Evolutionary conservation across 2,113 vertebrate species (phyloP), one percentile per base, ranked within the genome.

Genomic region (Budorcas taxicolor): DNA sequence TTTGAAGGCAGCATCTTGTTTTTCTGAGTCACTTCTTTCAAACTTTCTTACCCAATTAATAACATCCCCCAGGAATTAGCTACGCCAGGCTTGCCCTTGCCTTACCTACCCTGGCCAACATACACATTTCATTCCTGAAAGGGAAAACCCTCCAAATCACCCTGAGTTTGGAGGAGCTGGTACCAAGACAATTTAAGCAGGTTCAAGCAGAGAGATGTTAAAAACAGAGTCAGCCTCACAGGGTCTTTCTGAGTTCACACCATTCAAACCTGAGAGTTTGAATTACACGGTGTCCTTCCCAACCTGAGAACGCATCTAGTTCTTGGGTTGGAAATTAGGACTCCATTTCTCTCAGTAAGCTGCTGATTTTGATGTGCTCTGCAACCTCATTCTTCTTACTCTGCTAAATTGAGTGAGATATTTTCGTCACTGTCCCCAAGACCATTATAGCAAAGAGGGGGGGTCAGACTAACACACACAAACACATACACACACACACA

Each of bases 11-110:
- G 50, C 27, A 10, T 58, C 90, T 55, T 97, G 64, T 88, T 82
- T 58, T 89, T 91, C 57, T 87, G 89, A 96, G 62, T 95, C 45
- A 84, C 31, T 96, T 92, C 78, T 97, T 97, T 97, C 87, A 85
- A 80, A 90, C 33, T 52, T 53, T 90, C 50, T 87, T 93, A 87
- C 45, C 43, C 83, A 74, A 45, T 95, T 91, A 96, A 86, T 33
- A 97, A 83, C 78, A 92, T 96, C 78, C 87, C 93, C 17, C 31
- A 91, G 71, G 96, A 97, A 71, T 93, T 58, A 78, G 36, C 50
- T 71, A 52, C 45, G 92, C 90, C 90, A 96, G 76, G 76, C 89
- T 29, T 31, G 58, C 60, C 50, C 64, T 84, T 91, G 74, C 96
- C 36, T 15, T 33, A 50, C 17, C n/a, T 60, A 17, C 17, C 3